phyloP scores from a whole-genome alignment of 2,797 vertebrate genomes.

The Aselliscus stoliczkanus region DNA sequence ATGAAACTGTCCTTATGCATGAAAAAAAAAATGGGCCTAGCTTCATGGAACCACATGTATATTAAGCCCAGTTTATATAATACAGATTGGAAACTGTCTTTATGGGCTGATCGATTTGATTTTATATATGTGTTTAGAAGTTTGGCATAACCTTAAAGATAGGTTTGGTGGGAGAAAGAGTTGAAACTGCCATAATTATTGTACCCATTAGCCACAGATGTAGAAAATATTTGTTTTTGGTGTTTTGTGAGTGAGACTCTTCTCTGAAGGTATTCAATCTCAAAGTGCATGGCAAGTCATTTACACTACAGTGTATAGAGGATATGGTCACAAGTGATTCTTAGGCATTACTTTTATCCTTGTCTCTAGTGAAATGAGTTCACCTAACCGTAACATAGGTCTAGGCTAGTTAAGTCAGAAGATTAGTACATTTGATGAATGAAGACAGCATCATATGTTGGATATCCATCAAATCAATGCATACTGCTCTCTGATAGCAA shows the following conservation, averaged over 20 bases:
- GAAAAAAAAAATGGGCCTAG: background rate
- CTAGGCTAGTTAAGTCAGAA: background rate
- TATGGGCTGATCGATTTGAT: background rate
- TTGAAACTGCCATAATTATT: background rate
- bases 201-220: background rate
- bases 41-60: background rate
- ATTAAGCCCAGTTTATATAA: background rate
- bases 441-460: background rate
- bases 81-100: background rate
- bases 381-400: background rate
- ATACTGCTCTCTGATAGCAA: background rate
- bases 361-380: constrained; percentile 7
- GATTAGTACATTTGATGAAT: background rate
- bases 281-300: background rate
- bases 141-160: background rate
- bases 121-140: background rate
- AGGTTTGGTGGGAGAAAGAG: background rate
- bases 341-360: background rate
- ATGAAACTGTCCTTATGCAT: background rate
- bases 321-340: background rate
- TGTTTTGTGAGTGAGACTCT: background rate
- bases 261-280: background rate
- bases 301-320: background rate
- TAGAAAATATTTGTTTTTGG: background rate
- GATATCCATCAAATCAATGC: background rate